These are phyloP conservation scores for Synanthedon vespiformis DNA, from an alignment of 2,888 invertebrate genomes.

Conservation along the genomic window DNA sequence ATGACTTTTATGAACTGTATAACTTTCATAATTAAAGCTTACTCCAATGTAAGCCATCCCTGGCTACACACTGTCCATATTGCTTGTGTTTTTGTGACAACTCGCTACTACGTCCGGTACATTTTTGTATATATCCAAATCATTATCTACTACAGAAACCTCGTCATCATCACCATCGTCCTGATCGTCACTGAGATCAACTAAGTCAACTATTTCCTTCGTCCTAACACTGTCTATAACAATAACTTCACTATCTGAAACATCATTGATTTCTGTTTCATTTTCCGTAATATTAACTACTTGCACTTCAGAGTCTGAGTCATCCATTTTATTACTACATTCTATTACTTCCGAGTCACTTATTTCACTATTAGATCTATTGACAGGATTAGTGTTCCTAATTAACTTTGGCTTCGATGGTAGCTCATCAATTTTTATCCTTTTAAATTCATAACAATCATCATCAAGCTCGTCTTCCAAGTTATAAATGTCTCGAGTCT, in stretches of 20 bases:
- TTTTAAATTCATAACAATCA: constrained; percentile 53
- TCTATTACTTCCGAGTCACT: constrained; percentile 19
- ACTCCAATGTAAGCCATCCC: too few relatives aligned
- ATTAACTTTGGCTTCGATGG: constrained; percentile 47
- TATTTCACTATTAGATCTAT: constrained; percentile 18
- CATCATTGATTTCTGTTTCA: constrained; percentile 24
- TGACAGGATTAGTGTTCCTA: constrained; percentile 29
- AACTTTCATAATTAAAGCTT: too few relatives aligned
- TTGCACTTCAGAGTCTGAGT: constrained; percentile 56
- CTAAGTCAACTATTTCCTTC: constrained; percentile 28
- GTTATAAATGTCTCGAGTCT: constrained; percentile 38
- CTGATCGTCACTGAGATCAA: constrained; percentile 48
- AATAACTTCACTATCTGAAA: constrained; percentile 39
- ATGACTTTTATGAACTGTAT: too few relatives aligned
- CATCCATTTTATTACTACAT: constrained; percentile 25
- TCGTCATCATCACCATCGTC: constrained; percentile 39
- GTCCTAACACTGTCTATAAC: constrained; percentile 33
- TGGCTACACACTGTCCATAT: constrained; percentile 2
- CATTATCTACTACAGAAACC: constrained; percentile 27
- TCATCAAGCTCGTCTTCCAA: constrained; percentile 49
- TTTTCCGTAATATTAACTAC: constrained; percentile 40
- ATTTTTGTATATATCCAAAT: constrained; percentile 39
- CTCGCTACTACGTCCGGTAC: constrained; percentile 62
- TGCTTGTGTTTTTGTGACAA: constrained; percentile 33
- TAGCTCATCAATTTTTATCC: constrained; percentile 41